These are phyloP conservation scores for Herpetotheres cachinnans DNA, from an alignment of 2,113 vertebrate species.

Conservation along the genomic window DNA sequence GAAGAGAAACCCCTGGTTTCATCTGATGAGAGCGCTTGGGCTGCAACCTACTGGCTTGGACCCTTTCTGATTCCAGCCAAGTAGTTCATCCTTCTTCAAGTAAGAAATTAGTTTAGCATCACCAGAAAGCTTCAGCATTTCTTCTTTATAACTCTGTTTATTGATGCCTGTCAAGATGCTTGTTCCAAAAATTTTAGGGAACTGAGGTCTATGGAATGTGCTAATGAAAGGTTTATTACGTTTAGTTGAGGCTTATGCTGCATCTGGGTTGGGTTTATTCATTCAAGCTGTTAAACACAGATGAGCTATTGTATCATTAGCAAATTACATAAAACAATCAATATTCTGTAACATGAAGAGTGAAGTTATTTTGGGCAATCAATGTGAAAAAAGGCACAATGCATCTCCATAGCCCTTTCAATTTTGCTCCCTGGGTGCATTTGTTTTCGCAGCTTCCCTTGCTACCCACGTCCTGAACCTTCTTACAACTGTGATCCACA, in stretches of 20 bases:
- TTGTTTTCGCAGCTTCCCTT: background rate
- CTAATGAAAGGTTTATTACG: background rate
- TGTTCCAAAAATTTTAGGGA: background rate
- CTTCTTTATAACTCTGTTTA: background rate
- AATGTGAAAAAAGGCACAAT: background rate
- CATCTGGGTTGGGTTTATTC: background rate
- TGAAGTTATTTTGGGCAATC: background rate
- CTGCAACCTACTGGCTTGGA: background rate
- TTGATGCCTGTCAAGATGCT: background rate
- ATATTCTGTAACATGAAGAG: background rate
- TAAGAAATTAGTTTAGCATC: background rate
- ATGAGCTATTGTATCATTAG: background rate
- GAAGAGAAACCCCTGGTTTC: background rate
- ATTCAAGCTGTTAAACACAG: background rate
- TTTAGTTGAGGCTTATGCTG: background rate
- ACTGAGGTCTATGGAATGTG: background rate
- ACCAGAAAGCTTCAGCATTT: background rate
- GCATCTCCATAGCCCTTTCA: background rate
- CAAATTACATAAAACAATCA: background rate
- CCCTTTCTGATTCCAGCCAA: background rate
- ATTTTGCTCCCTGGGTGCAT: background rate
- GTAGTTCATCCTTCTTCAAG: background rate
- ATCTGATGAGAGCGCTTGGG: background rate
- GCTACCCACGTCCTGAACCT: background rate
- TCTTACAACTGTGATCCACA: background rate